Conservation (phyloP, 2,888 invertebrate species). For the Anthrax anthrax region DNA sequence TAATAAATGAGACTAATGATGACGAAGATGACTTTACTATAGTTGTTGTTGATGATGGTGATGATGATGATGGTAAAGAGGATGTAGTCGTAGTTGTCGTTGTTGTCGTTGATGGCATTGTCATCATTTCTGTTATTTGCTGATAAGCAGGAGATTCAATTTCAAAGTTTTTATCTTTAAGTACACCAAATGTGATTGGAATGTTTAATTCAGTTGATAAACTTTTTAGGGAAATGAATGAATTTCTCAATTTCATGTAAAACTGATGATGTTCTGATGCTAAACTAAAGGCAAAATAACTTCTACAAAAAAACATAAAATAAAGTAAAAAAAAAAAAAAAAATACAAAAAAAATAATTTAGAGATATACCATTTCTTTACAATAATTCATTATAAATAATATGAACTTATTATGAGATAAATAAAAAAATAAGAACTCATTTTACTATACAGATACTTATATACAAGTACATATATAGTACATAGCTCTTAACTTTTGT, state of each 20-base stretch:
- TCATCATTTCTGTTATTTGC: background rate
- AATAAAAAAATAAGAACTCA: too few species aligned
- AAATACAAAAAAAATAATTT: too few species aligned
- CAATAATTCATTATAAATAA: too few species aligned
- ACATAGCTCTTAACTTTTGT: too few species aligned
- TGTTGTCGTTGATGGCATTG: background rate
- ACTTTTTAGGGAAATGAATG: conserved; percentile 51
- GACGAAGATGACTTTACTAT: background rate
- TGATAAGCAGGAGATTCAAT: background rate
- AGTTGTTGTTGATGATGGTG: background rate
- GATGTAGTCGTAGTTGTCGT: background rate
- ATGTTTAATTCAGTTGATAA: conserved; percentile 46
- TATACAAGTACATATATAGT: too few species aligned
- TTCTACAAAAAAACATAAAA: conserved; percentile 25
- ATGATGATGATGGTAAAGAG: background rate
- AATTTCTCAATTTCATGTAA: conserved; percentile 56
- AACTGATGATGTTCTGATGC: conserved; percentile 67
- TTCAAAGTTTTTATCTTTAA: conserved; percentile 1
- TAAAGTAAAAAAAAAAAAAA: too few species aligned
- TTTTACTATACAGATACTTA: too few species aligned
- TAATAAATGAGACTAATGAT: background rate
- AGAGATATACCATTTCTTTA: too few species aligned
- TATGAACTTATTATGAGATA: too few species aligned
- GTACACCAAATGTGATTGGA: conserved; percentile 24
- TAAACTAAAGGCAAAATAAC: conserved; percentile 60